Evolutionary conservation across 2,797 vertebrate species (phyloP).

Genomic region (Periophthalmus magnuspinnatus): DNA sequence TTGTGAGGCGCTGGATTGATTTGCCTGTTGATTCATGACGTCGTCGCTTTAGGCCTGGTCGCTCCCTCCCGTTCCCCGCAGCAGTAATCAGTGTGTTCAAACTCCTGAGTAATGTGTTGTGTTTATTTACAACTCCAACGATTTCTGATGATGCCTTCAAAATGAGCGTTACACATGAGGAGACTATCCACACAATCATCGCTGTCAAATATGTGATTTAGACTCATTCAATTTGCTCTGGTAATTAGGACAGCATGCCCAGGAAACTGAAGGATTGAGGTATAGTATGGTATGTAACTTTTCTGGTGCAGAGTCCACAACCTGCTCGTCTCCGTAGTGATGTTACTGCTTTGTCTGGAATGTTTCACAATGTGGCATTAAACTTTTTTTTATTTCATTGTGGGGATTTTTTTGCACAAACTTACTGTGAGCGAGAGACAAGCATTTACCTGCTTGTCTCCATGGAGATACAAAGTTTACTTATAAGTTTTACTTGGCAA

Average conservation of each 20-base stretch:
- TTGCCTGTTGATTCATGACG: slow-evolving; percentile 43
- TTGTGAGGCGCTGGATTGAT: slow-evolving; percentile 40
- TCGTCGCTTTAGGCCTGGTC: slow-evolving; percentile 20
- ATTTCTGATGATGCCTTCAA: slow-evolving; percentile 51
- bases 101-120: slow-evolving; percentile 28
- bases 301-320: too few species aligned
- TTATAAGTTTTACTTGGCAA: too few species aligned
- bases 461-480: too few species aligned
- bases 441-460: too few species aligned
- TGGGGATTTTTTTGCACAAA: not conserved
- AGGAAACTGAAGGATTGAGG: slow-evolving; percentile 1
- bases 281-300: not conserved
- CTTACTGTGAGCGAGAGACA: not conserved
- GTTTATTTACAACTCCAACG: slow-evolving; percentile 54
- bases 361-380: not conserved
- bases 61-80: slow-evolving; percentile 41
- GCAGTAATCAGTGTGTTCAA: slow-evolving; percentile 30
- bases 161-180: slow-evolving; percentile 39
- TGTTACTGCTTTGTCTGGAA: not conserved
- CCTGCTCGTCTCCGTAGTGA: not conserved
- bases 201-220: slow-evolving; percentile 23
- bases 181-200: slow-evolving; percentile 35
- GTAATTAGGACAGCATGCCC: slow-evolving; percentile 22
- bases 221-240: slow-evolving; percentile 16
- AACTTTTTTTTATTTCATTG: not conserved